Conservation (phyloP, 2,888 invertebrate genomes). For the Drosophila borealis region DNA sequence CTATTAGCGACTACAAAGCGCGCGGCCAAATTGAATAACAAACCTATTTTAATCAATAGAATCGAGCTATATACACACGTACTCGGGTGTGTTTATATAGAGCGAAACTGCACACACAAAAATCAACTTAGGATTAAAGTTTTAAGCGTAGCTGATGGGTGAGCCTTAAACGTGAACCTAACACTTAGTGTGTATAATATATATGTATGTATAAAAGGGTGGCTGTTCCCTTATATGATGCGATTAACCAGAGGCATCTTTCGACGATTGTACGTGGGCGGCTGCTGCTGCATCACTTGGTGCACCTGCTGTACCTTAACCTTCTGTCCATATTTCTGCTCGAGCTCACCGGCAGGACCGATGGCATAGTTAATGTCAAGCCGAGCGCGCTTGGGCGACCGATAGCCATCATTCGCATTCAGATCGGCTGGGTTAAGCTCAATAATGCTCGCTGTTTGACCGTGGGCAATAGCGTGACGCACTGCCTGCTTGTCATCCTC, state of each 20-base stretch:
- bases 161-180: slow-evolving; percentile 51
- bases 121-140: slow-evolving; percentile 39
- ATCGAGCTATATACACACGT: slow-evolving; percentile 12
- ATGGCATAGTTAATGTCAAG: slow-evolving; percentile 85
- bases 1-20: slow-evolving; percentile 26
- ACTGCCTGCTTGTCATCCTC: slow-evolving; percentile 86
- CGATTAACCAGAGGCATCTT: slow-evolving; percentile 88
- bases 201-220: slow-evolving; percentile 3
- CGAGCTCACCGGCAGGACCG: slow-evolving; percentile 85
- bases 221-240: slow-evolving; percentile 77
- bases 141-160: slow-evolving; percentile 60
- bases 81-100: background rate
- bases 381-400: slow-evolving; percentile 82
- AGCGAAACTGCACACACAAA: slow-evolving; percentile 32
- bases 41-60: slow-evolving; percentile 34
- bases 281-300: slow-evolving; percentile 47
- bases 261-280: slow-evolving; percentile 86
- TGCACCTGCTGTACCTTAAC: slow-evolving; percentile 74
- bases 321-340: slow-evolving; percentile 77
- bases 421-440: slow-evolving; percentile 86
- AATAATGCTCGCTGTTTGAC: slow-evolving; percentile 85
- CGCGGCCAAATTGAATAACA: slow-evolving; percentile 36
- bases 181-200: slow-evolving; percentile 49
- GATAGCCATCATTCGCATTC: slow-evolving; percentile 85
- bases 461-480: slow-evolving; percentile 78